A percentile compares a stretch with the other conserved stretches of the same genome.
Conservation (phyloP, 2,888 invertebrate genomes). For the Camptogramma bilineatum region DNA sequence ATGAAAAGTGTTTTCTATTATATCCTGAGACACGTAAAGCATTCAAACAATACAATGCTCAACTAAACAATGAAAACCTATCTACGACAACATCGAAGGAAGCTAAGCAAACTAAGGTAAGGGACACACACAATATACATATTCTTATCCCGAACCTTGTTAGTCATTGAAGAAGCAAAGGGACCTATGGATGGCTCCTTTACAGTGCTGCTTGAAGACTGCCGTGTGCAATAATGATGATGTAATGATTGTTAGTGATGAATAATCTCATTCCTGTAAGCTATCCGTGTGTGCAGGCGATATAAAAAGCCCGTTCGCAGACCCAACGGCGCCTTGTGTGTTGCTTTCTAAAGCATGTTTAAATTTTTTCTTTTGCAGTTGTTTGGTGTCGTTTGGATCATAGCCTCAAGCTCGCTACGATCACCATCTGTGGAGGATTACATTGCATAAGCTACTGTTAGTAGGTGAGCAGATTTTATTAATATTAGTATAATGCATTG, state of each 20-base stretch:
- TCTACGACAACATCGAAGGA: constrained; percentile 47
- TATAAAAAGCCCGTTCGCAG: constrained; percentile 79
- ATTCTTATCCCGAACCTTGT: constrained; percentile 72
- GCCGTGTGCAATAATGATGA: constrained; percentile 73
- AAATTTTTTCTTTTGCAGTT: constrained; percentile 86
- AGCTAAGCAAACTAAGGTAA: constrained; percentile 63
- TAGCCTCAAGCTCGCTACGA: constrained; percentile 86
- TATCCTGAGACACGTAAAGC: constrained; percentile 35
- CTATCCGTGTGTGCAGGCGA: constrained; percentile 83
- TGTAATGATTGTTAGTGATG: constrained; percentile 69
- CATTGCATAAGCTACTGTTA: constrained; percentile 81
- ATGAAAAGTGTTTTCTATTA: constrained; percentile 15
- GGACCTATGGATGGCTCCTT: constrained; percentile 74
- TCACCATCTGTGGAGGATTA: constrained; percentile 86
- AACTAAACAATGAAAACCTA: constrained; percentile 26
- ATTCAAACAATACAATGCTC: constrained; percentile 28
- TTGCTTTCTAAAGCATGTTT: constrained; percentile 85
- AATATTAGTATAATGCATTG: constrained; percentile 29
- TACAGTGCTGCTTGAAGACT: constrained; percentile 74
- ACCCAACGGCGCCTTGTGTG: constrained; percentile 71
- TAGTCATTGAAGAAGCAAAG: constrained; percentile 68
- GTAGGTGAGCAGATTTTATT: constrained; percentile 64
- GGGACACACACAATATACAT: constrained; percentile 59
- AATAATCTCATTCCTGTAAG: constrained; percentile 79
- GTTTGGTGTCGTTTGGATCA: constrained; percentile 86